Percentiles rank a stretch among this genome's conserved stretches.
Conservation (phyloP, 2,888 invertebrate genomes). For the Argyra leucocephala region DNA sequence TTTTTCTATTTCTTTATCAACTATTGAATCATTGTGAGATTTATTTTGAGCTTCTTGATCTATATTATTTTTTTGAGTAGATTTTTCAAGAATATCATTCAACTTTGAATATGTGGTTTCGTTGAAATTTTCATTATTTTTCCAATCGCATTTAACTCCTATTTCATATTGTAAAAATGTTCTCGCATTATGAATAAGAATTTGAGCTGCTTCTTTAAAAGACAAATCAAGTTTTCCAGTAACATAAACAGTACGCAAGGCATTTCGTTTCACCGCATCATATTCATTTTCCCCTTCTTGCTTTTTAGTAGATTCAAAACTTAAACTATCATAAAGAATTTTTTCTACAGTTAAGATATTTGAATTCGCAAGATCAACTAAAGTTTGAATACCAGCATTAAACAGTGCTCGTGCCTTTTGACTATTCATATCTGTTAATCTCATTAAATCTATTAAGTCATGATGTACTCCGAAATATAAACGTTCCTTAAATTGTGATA, state of each 20-base stretch:
- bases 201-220: slow-evolving; percentile 67
- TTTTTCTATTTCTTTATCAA: no score
- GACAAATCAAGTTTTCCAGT: slow-evolving; percentile 73
- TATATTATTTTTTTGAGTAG: no score
- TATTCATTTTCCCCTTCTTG: slow-evolving; percentile 58
- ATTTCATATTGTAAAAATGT: slow-evolving; percentile 60
- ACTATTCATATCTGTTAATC: slow-evolving; percentile 72
- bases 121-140: background rate
- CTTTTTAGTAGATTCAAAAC: slow-evolving; percentile 76
- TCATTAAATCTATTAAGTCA: slow-evolving; percentile 84
- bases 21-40: no score
- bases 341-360: slow-evolving; percentile 61
- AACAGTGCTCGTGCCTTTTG: slow-evolving; percentile 74
- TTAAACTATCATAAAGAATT: slow-evolving; percentile 64
- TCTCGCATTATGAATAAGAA: slow-evolving; percentile 71
- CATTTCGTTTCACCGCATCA: slow-evolving; percentile 57
- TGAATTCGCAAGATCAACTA: slow-evolving; percentile 70
- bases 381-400: slow-evolving; percentile 66
- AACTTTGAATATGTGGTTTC: background rate
- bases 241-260: slow-evolving; percentile 64
- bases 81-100: background rate
- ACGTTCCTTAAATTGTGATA: slow-evolving; percentile 88
- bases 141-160: slow-evolving; percentile 46
- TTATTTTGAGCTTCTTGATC: no score
- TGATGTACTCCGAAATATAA: slow-evolving; percentile 88